A percentile compares a stretch with the other conserved stretches of the same genome.
Conservation (phyloP, 2,113 vertebrate species). For the Numida meleagris region DNA sequence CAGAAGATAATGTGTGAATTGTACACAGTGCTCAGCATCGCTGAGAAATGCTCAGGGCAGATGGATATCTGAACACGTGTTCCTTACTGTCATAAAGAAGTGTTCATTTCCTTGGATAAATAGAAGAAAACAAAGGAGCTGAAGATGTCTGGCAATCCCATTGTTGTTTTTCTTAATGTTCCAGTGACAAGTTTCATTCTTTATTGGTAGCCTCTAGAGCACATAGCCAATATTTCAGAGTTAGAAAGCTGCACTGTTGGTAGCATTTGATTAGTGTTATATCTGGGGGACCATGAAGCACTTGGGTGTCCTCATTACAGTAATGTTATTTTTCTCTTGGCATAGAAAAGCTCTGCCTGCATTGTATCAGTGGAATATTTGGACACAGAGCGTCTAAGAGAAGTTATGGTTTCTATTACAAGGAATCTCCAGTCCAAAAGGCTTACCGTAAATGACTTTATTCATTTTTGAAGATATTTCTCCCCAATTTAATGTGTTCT, state of each 20-base stretch:
- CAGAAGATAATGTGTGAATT: not conserved
- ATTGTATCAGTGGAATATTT: not conserved
- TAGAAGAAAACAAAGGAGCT: not conserved
- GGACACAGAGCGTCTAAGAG: not conserved
- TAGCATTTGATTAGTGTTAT: not conserved
- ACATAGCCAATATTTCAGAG: not conserved
- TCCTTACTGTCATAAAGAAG: not conserved
- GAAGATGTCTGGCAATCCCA: not conserved
- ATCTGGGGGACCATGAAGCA: not conserved
- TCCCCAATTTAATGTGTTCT: not conserved
- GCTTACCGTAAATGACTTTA: not conserved
- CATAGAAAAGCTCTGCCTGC: not conserved
- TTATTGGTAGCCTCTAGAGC: not conserved
- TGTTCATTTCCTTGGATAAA: not conserved
- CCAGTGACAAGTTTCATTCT: not conserved
- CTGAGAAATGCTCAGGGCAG: not conserved
- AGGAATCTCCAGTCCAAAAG: not conserved
- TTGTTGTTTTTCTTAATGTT: not conserved
- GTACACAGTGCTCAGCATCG: not conserved
- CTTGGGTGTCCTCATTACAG: not conserved
- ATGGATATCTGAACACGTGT: not conserved
- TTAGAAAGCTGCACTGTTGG: not conserved
- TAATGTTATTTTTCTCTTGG: slow-evolving; percentile 16
- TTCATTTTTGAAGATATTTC: not conserved
- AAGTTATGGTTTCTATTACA: not conserved